A percentile compares a stretch with the other conserved stretches of the same genome.
These are phyloP conservation scores for Nyctalus aviator DNA, from an alignment of 2,797 vertebrate genomes.

Conservation along the genomic window DNA sequence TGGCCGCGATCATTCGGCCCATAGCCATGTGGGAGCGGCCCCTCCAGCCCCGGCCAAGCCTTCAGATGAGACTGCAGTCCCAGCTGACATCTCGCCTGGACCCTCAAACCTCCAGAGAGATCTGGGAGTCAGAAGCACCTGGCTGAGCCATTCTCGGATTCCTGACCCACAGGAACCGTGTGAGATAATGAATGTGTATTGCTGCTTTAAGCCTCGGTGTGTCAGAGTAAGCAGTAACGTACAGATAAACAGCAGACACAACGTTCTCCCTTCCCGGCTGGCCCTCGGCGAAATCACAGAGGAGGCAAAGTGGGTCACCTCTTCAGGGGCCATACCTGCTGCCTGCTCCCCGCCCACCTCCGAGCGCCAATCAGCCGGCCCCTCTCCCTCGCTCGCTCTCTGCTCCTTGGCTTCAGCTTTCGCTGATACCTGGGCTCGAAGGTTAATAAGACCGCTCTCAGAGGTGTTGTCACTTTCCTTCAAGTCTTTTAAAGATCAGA, in stretches of 20 bases:
- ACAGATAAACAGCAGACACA: not conserved
- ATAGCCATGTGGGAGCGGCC: fast-evolving
- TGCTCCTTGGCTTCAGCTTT: not conserved
- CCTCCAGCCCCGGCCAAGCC: not conserved
- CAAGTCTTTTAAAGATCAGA: constrained; percentile 15
- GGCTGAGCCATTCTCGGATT: not conserved
- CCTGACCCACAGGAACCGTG: not conserved
- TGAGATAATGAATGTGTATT: not conserved
- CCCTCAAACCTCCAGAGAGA: not conserved
- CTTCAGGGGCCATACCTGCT: not conserved
- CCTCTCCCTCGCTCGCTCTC: not conserved
- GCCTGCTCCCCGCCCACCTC: not conserved
- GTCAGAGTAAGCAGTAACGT: not conserved
- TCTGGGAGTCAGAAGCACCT: not conserved
- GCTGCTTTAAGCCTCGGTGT: not conserved
- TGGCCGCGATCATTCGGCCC: not conserved
- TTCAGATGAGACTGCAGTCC: not conserved
- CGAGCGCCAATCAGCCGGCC: not conserved
- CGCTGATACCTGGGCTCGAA: not conserved
- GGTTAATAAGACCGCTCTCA: not conserved
- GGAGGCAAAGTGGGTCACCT: not conserved
- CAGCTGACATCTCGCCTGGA: not conserved
- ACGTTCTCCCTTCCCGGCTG: not conserved
- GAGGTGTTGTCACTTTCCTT: constrained; percentile 27
- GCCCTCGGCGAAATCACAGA: not conserved